Conservation (phyloP, 92 coral and sea anemone species). For the Porites lobata region DNA sequence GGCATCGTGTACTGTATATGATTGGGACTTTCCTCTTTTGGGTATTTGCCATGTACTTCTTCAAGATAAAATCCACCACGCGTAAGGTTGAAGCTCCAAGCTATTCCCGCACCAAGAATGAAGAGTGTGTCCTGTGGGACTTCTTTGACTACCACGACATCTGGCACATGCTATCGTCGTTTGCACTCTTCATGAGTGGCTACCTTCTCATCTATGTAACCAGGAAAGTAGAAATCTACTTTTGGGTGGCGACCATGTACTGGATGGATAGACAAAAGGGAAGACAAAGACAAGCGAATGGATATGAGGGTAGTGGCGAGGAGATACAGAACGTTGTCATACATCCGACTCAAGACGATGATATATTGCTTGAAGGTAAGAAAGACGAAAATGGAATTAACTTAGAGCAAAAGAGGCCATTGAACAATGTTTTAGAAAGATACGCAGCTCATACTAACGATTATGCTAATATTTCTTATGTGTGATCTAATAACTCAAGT, state of each 20-base stretch:
- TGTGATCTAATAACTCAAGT: neutral
- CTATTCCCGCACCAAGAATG: slow-evolving; percentile 79
- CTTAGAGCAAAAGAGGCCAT: neutral
- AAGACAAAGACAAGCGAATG: neutral
- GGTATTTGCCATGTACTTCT: slow-evolving; percentile 95
- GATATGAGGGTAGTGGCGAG: neutral
- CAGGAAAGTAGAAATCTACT: slow-evolving; percentile 74
- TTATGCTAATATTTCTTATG: slow-evolving; percentile 41
- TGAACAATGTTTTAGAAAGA: neutral
- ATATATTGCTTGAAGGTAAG: slow-evolving; percentile 17
- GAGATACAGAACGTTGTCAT: neutral
- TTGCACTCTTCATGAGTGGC: slow-evolving; percentile 91
- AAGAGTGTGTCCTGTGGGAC: slow-evolving; percentile 93
- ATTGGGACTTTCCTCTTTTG: slow-evolving; percentile 79
- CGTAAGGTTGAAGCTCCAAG: slow-evolving; percentile 86
- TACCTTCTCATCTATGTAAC: slow-evolving; percentile 88
- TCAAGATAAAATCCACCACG: slow-evolving; percentile 85
- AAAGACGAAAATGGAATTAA: neutral
- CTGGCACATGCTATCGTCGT: slow-evolving; percentile 98
- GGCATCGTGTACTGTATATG: slow-evolving; percentile 78
- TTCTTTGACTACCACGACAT: slow-evolving; percentile 98
- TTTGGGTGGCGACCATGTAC: slow-evolving; percentile 76
- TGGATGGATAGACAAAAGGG: slow-evolving; percentile 26
- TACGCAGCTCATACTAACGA: slow-evolving; percentile 2
- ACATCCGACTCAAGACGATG: neutral